Conservation (phyloP, 2,797 vertebrate species). For the Phyllotis vaccarum region DNA sequence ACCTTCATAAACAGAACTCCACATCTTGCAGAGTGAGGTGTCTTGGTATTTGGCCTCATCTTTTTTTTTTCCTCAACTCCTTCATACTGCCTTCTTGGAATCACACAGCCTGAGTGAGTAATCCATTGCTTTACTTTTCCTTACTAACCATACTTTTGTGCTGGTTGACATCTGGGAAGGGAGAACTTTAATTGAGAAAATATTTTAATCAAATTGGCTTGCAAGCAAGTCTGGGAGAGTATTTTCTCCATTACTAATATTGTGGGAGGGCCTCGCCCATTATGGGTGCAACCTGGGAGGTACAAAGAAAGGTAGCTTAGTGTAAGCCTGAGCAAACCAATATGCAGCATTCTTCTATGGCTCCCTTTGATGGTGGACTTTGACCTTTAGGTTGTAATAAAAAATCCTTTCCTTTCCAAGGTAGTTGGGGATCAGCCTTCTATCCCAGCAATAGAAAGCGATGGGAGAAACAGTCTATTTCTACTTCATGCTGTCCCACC, state of each 20-base stretch:
- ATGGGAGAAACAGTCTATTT: not conserved
- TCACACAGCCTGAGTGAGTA: conserved; percentile 36
- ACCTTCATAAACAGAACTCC: not conserved
- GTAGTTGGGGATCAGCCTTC: not conserved
- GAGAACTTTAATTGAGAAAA: not conserved
- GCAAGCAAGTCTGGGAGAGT: not conserved
- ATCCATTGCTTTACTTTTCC: not conserved
- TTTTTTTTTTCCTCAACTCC: not conserved
- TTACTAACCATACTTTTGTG: conserved; percentile 1
- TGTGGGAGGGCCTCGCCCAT: not conserved
- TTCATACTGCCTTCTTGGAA: conserved; percentile 45
- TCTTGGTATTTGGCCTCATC: not conserved
- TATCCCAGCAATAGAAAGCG: not conserved
- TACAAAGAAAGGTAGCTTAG: not conserved
- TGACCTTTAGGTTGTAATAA: not conserved
- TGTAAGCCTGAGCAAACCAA: not conserved
- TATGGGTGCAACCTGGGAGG: no score
- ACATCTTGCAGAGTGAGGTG: not conserved
- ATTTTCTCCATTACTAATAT: not conserved
- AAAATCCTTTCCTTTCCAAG: not conserved
- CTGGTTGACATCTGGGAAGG: not conserved
- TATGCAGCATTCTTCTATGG: not conserved
- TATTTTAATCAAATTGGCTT: not conserved
- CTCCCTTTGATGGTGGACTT: not conserved
- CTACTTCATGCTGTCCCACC: not conserved